A percentile compares a stretch with the other conserved stretches of the same genome.
Conservation (phyloP, 2,888 invertebrate species). For the Callosobruchus maculatus region DNA sequence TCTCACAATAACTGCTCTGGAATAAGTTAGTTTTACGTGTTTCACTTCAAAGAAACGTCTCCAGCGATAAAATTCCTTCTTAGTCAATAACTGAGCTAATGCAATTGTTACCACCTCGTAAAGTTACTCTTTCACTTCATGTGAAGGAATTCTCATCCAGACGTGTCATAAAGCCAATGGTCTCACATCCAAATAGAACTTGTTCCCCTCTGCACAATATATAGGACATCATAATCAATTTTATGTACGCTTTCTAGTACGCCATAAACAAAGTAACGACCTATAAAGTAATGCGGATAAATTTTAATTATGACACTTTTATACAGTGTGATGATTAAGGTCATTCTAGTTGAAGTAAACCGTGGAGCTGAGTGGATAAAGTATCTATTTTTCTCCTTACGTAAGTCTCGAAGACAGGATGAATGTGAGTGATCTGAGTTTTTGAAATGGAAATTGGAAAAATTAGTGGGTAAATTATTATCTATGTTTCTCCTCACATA, state of each 20-base stretch:
- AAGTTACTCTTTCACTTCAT: not conserved
- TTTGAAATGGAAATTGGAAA: too few relatives aligned
- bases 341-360: conserved; percentile 5
- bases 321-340: conserved; percentile 23
- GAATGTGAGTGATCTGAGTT: too few relatives aligned
- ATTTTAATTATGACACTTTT: conserved; percentile 28
- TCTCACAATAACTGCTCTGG: too few relatives aligned
- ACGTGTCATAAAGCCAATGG: conserved; percentile 1
- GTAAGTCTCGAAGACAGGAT: too few relatives aligned
- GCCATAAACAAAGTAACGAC: conserved; percentile 25
- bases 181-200: conserved; percentile 8
- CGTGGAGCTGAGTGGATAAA: not conserved
- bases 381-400: too few relatives aligned
- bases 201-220: conserved; percentile 18
- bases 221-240: conserved; percentile 27
- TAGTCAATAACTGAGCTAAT: not conserved
- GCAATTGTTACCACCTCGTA: not conserved
- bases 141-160: not conserved
- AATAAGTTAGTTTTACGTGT: too few relatives aligned
- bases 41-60: not conserved
- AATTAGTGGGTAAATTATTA: too few relatives aligned
- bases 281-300: conserved; percentile 26
- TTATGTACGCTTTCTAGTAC: conserved; percentile 24
- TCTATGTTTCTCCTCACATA: too few relatives aligned
- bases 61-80: not conserved